These are phyloP conservation scores for Strigamia transsilvanica DNA, from an alignment of 2,888 invertebrate species.

Conservation along the genomic window DNA sequence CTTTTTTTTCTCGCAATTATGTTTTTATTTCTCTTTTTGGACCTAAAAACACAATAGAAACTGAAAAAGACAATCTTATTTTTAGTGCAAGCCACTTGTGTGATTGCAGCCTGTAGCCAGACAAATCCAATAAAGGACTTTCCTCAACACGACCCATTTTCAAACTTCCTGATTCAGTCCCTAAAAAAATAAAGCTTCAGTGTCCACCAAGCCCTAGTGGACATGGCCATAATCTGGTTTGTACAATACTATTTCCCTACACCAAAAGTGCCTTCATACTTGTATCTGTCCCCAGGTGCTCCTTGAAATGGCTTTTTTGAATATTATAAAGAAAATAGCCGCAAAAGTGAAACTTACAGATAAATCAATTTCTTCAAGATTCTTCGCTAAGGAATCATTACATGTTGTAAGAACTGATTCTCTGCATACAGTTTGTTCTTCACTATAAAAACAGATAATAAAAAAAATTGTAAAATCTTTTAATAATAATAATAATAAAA, in stretches of 20 bases:
- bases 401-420: neutral
- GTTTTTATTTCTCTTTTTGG: neutral
- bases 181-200: neutral
- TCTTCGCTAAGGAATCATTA: neutral
- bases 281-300: neutral
- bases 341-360: neutral
- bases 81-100: slow-evolving; percentile 12
- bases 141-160: slow-evolving; percentile 20
- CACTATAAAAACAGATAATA: neutral
- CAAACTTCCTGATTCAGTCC: slow-evolving; percentile 28
- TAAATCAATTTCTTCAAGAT: neutral
- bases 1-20: neutral
- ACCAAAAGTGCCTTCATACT: neutral
- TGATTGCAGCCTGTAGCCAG: slow-evolving; percentile 38
- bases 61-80: slow-evolving; percentile 5
- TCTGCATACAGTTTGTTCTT: neutral
- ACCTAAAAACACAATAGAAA: neutral
- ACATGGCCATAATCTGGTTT: slow-evolving; percentile 5
- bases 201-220: neutral
- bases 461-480: neutral
- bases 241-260: slow-evolving; percentile 8
- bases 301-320: neutral
- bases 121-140: slow-evolving; percentile 40
- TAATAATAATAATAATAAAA: neutral
- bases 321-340: neutral